Percentiles rank a stretch among this genome's conserved stretches.
Evolutionary conservation across 2,113 vertebrate species (phyloP).

Genomic region (Epinephelus lanceolatus): DNA sequence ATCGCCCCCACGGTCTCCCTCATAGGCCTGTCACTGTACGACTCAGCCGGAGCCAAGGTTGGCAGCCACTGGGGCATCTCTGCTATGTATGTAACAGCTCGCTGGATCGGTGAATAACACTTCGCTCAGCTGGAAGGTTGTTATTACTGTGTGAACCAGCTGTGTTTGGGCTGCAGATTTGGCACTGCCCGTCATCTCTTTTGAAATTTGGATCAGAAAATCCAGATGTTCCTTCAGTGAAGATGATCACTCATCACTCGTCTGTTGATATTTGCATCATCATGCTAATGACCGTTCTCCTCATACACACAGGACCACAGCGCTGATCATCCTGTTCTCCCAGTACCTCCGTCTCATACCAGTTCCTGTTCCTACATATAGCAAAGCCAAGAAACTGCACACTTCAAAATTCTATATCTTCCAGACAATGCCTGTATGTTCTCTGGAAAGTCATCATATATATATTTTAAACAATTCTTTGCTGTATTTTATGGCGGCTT

Average conservation of each 20-base stretch:
- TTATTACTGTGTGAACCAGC: neutral
- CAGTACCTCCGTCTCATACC: constrained; percentile 91
- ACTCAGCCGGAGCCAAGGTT: constrained; percentile 85
- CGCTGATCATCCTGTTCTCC: constrained; percentile 93
- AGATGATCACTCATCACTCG: neutral
- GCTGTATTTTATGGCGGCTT: neutral
- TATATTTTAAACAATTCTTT: neutral
- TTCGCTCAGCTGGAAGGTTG: neutral
- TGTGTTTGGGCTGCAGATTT: no score
- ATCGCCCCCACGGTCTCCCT: constrained; percentile 95
- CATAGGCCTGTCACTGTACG: constrained; percentile 92
- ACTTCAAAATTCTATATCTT: constrained; percentile 87
- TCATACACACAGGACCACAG: constrained; percentile 85
- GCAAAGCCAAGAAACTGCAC: constrained; percentile 85
- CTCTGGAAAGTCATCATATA: neutral
- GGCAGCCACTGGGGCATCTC: constrained; percentile 95
- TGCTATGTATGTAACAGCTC: constrained; percentile 83
- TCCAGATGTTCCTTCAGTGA: neutral
- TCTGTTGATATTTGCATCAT: neutral
- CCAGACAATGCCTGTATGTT: constrained; percentile 91
- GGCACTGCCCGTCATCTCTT: neutral
- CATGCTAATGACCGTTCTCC: constrained; percentile 17
- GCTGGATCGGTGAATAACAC: neutral
- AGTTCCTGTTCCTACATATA: constrained; percentile 87
- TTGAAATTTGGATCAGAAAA: neutral